Percentiles rank a stretch among this genome's conserved stretches.
Evolutionary conservation across 1,140 invertebrate genomes (phyloP).

Genomic region (Cydia splendana): DNA sequence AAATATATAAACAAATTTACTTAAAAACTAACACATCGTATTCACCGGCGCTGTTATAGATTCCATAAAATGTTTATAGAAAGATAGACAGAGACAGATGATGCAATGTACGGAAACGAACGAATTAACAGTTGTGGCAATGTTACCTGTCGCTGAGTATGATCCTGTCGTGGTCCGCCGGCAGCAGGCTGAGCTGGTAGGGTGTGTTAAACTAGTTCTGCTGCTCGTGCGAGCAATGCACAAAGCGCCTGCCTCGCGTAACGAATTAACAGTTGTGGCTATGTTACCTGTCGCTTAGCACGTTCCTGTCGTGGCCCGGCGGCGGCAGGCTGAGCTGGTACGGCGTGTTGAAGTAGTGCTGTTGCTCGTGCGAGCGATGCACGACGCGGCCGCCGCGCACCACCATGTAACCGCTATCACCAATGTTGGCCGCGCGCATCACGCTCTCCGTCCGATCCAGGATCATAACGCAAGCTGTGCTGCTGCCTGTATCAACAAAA

Average conservation of each 20-base stretch:
- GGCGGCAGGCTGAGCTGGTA: constrained; percentile 97
- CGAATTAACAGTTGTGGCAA: no score
- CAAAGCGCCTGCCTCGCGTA: constrained; percentile 88
- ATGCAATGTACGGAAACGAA: no score
- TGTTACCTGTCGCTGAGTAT: constrained; percentile 84
- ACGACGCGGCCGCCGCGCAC: constrained; percentile 92
- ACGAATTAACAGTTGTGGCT: constrained; percentile 81
- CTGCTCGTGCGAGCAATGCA: constrained; percentile 96
- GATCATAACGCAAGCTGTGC: constrained; percentile 97
- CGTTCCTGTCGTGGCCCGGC: constrained; percentile 90
- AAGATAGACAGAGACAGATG: no score
- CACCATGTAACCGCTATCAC: constrained; percentile 98
- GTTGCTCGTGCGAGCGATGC: constrained; percentile 96
- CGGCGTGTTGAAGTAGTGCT: constrained; percentile 99
- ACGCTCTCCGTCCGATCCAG: constrained; percentile 93
- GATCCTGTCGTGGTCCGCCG: constrained; percentile 90
- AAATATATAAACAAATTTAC: no score
- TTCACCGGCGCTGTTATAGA: no score
- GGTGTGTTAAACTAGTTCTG: constrained; percentile 99
- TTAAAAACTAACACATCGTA: no score
- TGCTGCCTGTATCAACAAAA: constrained; percentile 86
- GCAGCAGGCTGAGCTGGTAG: constrained; percentile 96
- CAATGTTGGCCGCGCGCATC: constrained; percentile 97
- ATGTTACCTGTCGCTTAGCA: constrained; percentile 92
- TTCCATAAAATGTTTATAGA: no score